Evolutionary conservation across 1,140 invertebrate species (phyloP).

Genomic region (Holotrichia oblita): DNA sequence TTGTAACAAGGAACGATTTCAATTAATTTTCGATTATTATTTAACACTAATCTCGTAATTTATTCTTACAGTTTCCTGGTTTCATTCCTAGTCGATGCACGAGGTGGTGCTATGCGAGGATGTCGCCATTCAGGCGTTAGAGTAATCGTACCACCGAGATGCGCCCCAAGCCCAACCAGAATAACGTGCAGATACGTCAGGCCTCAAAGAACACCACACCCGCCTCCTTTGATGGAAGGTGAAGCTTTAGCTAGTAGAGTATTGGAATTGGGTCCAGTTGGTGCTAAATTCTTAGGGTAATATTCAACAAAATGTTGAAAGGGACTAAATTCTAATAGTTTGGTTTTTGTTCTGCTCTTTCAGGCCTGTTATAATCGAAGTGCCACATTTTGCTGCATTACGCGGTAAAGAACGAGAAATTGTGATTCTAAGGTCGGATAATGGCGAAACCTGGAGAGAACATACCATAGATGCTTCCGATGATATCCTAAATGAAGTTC

Average conservation of each 20-base stretch:
- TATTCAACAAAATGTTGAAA: constrained; percentile 38
- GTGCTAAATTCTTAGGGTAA: constrained; percentile 97
- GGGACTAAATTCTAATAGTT: neutral
- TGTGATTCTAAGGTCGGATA: constrained; percentile 95
- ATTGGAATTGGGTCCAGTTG: constrained; percentile 95
- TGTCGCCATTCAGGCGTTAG: constrained; percentile 97
- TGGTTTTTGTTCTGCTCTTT: constrained; percentile 51
- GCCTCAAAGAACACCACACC: constrained; percentile 93
- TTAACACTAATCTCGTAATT: neutral
- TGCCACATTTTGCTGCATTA: constrained; percentile 98
- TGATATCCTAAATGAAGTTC: constrained; percentile 95
- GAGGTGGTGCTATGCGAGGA: constrained; percentile 97
- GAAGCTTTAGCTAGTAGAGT: constrained; percentile 96
- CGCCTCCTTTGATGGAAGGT: constrained; percentile 97
- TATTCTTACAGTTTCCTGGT: constrained; percentile 89
- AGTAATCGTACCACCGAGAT: constrained; percentile 96
- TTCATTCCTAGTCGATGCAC: constrained; percentile 98
- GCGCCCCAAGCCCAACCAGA: constrained; percentile 93
- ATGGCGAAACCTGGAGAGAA: constrained; percentile 98
- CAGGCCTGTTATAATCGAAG: constrained; percentile 97
- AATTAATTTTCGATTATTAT: neutral
- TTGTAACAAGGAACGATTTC: neutral
- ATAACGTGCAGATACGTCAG: constrained; percentile 92
- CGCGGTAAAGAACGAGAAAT: constrained; percentile 97
- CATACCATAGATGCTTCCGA: constrained; percentile 96